Evolutionary conservation across 2,113 vertebrate genomes (phyloP), one percentile per base, ranked within the genome.

Genomic region (Calidris pugnax): DNA sequence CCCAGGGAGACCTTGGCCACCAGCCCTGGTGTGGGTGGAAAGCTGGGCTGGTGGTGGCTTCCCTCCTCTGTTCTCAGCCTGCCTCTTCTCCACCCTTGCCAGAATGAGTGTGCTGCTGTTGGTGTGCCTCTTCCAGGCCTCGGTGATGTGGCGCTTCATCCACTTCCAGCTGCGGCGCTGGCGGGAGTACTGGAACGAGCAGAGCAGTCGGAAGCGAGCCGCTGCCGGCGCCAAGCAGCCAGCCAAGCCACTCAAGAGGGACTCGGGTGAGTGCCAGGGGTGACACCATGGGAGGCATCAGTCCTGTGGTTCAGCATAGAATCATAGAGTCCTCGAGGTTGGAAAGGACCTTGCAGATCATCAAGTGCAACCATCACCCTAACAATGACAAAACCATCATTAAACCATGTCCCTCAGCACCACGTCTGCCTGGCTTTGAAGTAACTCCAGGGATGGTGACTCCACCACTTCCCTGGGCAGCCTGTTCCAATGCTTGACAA

Each of bases 141-240:
- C 99, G 98, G 98, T 99, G 81, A 99, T 99, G 97, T 99, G 99
- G 99, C 99, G 99, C 97, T 99, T 99, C 97, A 99, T 99, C 97
- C 99, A 99, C 94, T 99, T 99, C 97, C 99, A 99, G 98, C 98
- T 99, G 97, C 98, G 99, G 50, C 99, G 99, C 94, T 99, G 99
- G 98, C 98, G 99, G 39, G 99, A 99, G 64, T 98, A 98, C 97
- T 98, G 99, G 98, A 98, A 98, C 0, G 99, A 99, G 95, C 99
- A 99, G 98, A 99, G 98, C 15, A 97, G 98, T 23, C 98, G 98
- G 86, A 99, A 98, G 95, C 98, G 98, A 97, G 87, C 87, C 0
- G 32, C 85, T 1, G 8, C 93, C 2, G 60, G 96, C 50, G 87
- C 98, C 69, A 98, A 98, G 91, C 99, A 98, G 80, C 97, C 98